Percentiles rank a stretch among this genome's conserved stretches.
Conservation (phyloP, 2,888 invertebrate species). For the Meloe dianella region DNA sequence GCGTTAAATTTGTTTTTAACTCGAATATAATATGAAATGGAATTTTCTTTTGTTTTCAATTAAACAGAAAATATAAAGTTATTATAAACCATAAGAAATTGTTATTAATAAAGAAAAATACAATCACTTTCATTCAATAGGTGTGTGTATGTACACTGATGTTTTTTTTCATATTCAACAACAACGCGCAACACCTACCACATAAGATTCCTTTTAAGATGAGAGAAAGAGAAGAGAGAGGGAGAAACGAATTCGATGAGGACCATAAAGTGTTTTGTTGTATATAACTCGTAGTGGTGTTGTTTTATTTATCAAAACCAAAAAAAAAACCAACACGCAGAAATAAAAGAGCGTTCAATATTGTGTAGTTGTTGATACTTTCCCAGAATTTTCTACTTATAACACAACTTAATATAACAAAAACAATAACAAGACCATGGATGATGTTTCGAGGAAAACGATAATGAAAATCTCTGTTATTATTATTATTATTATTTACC, state of each 20-base stretch:
- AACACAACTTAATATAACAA: background rate
- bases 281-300: constrained; percentile 7
- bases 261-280: constrained; percentile 32
- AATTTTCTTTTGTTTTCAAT: background rate
- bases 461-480: background rate
- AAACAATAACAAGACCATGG: constrained; percentile 2
- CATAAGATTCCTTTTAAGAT: constrained; percentile 16
- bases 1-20: constrained; percentile 8
- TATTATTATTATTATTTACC: background rate
- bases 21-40: background rate
- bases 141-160: background rate
- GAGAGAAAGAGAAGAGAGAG: too few species aligned
- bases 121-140: background rate
- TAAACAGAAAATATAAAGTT: background rate
- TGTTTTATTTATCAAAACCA: background rate
- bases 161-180: background rate
- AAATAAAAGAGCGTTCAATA: background rate
- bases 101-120: background rate
- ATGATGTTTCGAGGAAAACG: constrained; percentile 6
- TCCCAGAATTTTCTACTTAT: constrained; percentile 6
- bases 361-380: background rate
- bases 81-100: background rate
- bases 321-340: background rate
- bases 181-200: constrained; percentile 10
- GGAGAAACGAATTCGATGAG: constrained; percentile 26